phyloP scores from a whole-genome alignment of 92 coral and sea anemone genomes.

The Actinernus sp. region DNA sequence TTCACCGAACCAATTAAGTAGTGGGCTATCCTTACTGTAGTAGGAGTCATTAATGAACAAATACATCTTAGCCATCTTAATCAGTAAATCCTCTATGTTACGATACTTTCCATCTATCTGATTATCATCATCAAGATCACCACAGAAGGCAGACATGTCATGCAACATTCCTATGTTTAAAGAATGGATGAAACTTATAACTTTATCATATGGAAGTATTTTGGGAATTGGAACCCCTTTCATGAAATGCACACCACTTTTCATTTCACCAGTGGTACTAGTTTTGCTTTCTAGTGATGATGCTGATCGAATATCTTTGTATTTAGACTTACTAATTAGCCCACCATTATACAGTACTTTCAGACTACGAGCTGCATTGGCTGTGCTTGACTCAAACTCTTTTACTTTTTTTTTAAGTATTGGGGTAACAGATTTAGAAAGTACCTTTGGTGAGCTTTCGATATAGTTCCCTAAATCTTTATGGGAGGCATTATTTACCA shows the following conservation, averaged over 20 bases:
- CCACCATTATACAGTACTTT: slow-evolving; percentile 45
- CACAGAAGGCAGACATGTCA: slow-evolving; percentile 39
- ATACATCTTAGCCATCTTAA: slow-evolving; percentile 55
- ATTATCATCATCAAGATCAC: slow-evolving; percentile 41
- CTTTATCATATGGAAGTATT: slow-evolving; percentile 53
- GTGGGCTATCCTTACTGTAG: not conserved
- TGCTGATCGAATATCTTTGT: slow-evolving; percentile 36
- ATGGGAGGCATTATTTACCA: slow-evolving; percentile 23
- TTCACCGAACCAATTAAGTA: slow-evolving; percentile 51
- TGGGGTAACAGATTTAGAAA: slow-evolving; percentile 16
- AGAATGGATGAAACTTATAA: slow-evolving; percentile 28
- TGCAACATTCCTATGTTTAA: slow-evolving; percentile 44
- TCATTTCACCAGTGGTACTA: not conserved
- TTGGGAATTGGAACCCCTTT: slow-evolving; percentile 35
- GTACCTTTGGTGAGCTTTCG: slow-evolving; percentile 14
- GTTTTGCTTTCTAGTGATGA: slow-evolving; percentile 7
- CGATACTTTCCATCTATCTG: slow-evolving; percentile 45
- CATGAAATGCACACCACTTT: slow-evolving; percentile 2
- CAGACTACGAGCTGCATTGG: slow-evolving; percentile 34
- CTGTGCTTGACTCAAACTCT: slow-evolving; percentile 29
- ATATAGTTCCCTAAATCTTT: slow-evolving; percentile 3
- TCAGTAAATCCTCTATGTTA: slow-evolving; percentile 35
- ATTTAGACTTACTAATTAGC: slow-evolving; percentile 39
- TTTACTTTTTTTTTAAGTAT: slow-evolving; percentile 11
- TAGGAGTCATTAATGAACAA: slow-evolving; percentile 11